Conservation (phyloP, 2,797 vertebrate species). For the Neopelma chrysocephalum region DNA sequence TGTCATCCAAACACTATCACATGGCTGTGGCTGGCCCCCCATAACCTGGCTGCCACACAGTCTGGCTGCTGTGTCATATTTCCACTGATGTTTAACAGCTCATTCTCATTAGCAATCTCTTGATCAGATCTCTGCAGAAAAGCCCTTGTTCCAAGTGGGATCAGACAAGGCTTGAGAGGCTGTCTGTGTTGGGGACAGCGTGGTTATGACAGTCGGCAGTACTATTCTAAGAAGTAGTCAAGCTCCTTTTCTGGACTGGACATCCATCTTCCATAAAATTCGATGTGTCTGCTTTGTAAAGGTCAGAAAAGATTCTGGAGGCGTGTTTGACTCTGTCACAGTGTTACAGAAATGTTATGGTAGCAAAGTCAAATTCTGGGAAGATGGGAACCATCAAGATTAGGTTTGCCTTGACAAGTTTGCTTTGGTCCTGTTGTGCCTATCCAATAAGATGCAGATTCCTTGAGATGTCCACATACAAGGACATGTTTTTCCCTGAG, state of each 20-base stretch:
- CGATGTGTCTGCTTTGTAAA: neutral
- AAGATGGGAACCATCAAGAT: neutral
- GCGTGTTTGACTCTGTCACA: neutral
- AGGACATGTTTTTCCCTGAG: neutral
- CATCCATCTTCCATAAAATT: neutral
- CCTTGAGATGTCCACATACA: neutral
- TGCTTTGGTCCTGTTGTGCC: neutral
- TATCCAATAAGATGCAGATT: neutral
- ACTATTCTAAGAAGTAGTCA: neutral
- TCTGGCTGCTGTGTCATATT: neutral
- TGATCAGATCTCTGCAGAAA: neutral
- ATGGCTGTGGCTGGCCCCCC: neutral
- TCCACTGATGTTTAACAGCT: neutral
- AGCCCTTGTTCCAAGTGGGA: neutral
- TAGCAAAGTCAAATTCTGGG: neutral
- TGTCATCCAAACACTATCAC: neutral
- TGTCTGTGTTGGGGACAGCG: neutral
- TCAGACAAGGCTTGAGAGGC: neutral
- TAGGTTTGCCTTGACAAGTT: neutral
- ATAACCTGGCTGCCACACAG: neutral
- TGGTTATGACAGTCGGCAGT: fast-evolving
- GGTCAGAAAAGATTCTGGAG: neutral
- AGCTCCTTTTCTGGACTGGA: neutral
- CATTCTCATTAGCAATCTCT: neutral
- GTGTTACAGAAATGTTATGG: neutral